A percentile compares a stretch with the other conserved stretches of the same genome.
These are phyloP conservation scores for Julus scandinavius DNA, from an alignment of 2,888 invertebrate species.

Conservation along the genomic window DNA sequence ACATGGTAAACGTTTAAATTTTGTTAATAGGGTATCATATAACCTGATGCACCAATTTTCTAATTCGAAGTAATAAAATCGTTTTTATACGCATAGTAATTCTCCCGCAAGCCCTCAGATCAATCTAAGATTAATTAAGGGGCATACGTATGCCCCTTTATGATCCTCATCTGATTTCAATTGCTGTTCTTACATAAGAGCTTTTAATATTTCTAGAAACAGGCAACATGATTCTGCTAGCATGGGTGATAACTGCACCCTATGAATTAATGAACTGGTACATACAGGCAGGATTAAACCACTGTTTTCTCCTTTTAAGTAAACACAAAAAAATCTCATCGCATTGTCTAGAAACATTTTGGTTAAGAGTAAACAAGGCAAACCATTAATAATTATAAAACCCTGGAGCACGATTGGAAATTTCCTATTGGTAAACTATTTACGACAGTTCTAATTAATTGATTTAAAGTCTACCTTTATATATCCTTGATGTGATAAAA, in stretches of 20 bases:
- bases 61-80: neutral
- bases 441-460: neutral
- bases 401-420: neutral
- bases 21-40: neutral
- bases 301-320: neutral
- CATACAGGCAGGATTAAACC: neutral
- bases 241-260: neutral
- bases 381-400: neutral
- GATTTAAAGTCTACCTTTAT: neutral
- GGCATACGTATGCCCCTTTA: neutral
- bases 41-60: neutral
- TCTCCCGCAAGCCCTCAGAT: neutral
- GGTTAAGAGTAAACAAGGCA: neutral
- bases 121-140: neutral
- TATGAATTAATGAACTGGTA: neutral
- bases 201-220: neutral
- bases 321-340: no score
- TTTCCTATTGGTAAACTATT: neutral
- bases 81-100: neutral
- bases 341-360: no score
- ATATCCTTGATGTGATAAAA: neutral
- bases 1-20: neutral
- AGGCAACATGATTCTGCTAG: neutral
- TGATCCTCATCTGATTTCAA: slow-evolving; percentile 7
- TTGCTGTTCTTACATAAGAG: neutral